A percentile compares a stretch with the other conserved stretches of the same genome.
These are phyloP conservation scores for Entomobrya multifasciata DNA, from an alignment of 2,888 invertebrate genomes.

Conservation along the genomic window DNA sequence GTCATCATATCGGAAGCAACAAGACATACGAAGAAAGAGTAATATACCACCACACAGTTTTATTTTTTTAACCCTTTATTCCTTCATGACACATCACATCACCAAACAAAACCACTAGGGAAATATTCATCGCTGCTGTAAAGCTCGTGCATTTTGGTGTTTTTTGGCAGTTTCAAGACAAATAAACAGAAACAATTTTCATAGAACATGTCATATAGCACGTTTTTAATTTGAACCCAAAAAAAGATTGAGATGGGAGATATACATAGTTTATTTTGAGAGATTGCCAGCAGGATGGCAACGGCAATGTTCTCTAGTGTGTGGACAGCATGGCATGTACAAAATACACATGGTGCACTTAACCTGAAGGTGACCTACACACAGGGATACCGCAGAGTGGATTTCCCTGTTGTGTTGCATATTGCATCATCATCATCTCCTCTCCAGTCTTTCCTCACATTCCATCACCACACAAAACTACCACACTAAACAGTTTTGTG, in stretches of 20 bases:
- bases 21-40: background rate
- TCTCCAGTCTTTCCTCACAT: conserved; percentile 5
- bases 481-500: conserved; percentile 38
- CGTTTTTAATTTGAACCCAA: conserved; percentile 30
- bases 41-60: conserved; percentile 4
- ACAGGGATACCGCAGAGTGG: conserved; percentile 36
- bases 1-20: conserved; percentile 9
- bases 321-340: conserved; percentile 31
- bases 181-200: conserved; percentile 39
- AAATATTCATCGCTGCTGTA: background rate
- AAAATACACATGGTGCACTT: conserved; percentile 50
- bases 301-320: too few relatives aligned
- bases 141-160: too few relatives aligned
- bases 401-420: conserved; percentile 39
- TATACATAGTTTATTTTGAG: conserved; percentile 55
- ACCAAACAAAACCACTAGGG: background rate
- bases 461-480: conserved; percentile 21
- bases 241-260: conserved; percentile 35
- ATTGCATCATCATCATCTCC: conserved; percentile 51
- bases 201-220: conserved; percentile 33
- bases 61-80: too few relatives aligned
- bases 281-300: conserved; percentile 54
- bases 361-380: conserved; percentile 59
- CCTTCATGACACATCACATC: background rate
- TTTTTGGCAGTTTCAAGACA: conserved; percentile 44